Base-by-base conservation (phyloP, 2,113 vertebrate genomes). In the Genyomyrus donnyi region DNA sequence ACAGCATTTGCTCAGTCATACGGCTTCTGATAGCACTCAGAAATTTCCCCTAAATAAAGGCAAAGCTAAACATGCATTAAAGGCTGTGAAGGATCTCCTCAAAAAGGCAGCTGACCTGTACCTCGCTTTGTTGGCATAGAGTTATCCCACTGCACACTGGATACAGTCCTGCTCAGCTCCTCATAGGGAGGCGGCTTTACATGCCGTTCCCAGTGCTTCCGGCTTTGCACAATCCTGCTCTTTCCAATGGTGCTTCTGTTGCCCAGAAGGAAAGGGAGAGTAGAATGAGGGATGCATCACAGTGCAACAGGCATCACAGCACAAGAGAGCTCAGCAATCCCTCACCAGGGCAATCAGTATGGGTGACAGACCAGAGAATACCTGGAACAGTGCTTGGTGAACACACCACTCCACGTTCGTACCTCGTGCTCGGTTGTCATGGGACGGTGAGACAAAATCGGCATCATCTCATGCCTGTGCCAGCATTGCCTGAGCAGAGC, bases 1-100 rank as follows among this genome's bases (percentile, higher is more conserved):
- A 35, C 56, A 58, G 21, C 21, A 58, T 58, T 58, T 58, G 1
- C 21, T 21, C 35, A 15, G 8, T 56, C 27, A 13, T 90, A 92
- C 4, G 74, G 85, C 24, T 92, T 92, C 77, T 70, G 45, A 0
- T 5, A 91, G 90, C 24, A 91, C 80, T 46, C 86, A 31, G 1
- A 90, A 84, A 17, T 90, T 46, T 35, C 91, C 89, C 31, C 70
- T 84, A 49, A 88, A 90, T 24, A 92, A 91, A 21, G 85, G 85
- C 5, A 58, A 92, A 45, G 46, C 52, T 24, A 7, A 58, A 58
- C 56, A n/a, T 8, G 56, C 56, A 58, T 85, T 89, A 42, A 17
- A 62, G 39, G 85, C 31, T 1, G 80, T 84, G 53, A 89, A 74
- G 6, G 66, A 45, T 66, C 88, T 77, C 6, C 53, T 77, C 21